phyloP scores from a whole-genome alignment of 2,888 invertebrate species.

The Philopedon plagiatum region DNA sequence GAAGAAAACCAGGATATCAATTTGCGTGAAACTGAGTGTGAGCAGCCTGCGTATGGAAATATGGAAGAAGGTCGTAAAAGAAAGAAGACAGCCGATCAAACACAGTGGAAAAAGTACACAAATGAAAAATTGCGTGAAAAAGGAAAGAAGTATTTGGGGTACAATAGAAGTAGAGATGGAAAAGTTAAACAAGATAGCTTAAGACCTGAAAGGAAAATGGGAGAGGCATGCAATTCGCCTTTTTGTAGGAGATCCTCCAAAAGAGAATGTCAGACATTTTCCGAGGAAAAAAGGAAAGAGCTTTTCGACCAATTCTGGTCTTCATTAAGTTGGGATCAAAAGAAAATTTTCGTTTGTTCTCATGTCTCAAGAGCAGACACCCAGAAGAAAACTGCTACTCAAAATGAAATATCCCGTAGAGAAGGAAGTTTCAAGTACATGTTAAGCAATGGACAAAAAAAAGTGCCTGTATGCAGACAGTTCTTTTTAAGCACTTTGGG shows the following conservation, averaged over 20 bases:
- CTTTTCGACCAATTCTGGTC: background rate
- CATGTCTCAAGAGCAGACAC: too few relatives aligned
- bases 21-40: too few relatives aligned
- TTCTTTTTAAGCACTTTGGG: slow-evolving; percentile 34
- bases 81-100: slow-evolving; percentile 16
- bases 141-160: slow-evolving; percentile 42
- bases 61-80: slow-evolving; percentile 31
- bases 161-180: slow-evolving; percentile 25
- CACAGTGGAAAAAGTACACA: slow-evolving; percentile 33
- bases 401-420: too few relatives aligned
- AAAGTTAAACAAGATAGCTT: slow-evolving; percentile 44
- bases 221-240: slow-evolving; percentile 38
- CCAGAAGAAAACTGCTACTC: too few relatives aligned
- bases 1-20: too few relatives aligned
- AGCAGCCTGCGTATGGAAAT: slow-evolving; percentile 28
- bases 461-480: slow-evolving; percentile 18
- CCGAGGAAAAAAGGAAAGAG: background rate
- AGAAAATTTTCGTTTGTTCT: too few relatives aligned
- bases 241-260: slow-evolving; percentile 34
- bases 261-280: background rate
- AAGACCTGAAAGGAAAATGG: slow-evolving; percentile 44
- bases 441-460: background rate
- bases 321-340: too few relatives aligned
- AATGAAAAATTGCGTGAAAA: slow-evolving; percentile 42
- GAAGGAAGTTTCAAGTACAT: too few relatives aligned